A percentile compares a stretch with the other conserved stretches of the same genome.
Conservation (phyloP, 2,888 invertebrate genomes). For the Lymantria monacha region DNA sequence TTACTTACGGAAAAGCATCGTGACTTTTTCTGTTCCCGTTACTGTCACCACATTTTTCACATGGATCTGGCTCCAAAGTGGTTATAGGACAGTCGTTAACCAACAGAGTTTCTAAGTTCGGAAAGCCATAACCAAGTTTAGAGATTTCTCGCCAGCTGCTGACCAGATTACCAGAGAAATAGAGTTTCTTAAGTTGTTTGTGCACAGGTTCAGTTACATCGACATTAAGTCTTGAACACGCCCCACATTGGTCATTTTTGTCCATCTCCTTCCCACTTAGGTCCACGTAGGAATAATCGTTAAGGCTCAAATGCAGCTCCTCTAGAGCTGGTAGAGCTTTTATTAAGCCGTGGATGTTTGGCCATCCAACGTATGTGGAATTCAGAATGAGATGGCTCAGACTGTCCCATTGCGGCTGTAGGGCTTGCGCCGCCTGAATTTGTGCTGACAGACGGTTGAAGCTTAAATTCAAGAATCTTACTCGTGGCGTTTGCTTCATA, state of each 20-base stretch:
- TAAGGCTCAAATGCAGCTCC: conserved; percentile 96
- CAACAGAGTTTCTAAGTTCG: conserved; percentile 91
- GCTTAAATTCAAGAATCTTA: conserved; percentile 95
- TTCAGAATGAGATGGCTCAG: conserved; percentile 92
- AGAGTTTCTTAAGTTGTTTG: conserved; percentile 87
- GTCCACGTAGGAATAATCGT: conserved; percentile 91
- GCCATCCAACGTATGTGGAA: conserved; percentile 93
- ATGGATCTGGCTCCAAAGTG: conserved; percentile 82
- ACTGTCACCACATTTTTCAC: conserved; percentile 75
- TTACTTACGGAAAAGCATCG: conserved; percentile 82
- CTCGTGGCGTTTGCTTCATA: conserved; percentile 92
- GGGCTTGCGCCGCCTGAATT: conserved; percentile 80
- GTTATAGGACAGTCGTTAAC: conserved; percentile 93
- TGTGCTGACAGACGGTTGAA: conserved; percentile 92
- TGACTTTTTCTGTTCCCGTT: conserved; percentile 82
- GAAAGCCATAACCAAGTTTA: conserved; percentile 92
- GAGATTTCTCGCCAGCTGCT: conserved; percentile 91
- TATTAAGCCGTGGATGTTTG: conserved; percentile 88
- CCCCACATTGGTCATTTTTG: conserved; percentile 65
- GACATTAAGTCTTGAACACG: conserved; percentile 60
- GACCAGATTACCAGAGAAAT: conserved; percentile 94
- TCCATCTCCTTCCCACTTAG: conserved; percentile 76
- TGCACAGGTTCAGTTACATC: conserved; percentile 79
- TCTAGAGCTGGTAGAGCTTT: conserved; percentile 90
- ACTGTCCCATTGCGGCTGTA: conserved; percentile 79